Conservation (phyloP, 2,113 vertebrate genomes). For the Aythya baeri region DNA sequence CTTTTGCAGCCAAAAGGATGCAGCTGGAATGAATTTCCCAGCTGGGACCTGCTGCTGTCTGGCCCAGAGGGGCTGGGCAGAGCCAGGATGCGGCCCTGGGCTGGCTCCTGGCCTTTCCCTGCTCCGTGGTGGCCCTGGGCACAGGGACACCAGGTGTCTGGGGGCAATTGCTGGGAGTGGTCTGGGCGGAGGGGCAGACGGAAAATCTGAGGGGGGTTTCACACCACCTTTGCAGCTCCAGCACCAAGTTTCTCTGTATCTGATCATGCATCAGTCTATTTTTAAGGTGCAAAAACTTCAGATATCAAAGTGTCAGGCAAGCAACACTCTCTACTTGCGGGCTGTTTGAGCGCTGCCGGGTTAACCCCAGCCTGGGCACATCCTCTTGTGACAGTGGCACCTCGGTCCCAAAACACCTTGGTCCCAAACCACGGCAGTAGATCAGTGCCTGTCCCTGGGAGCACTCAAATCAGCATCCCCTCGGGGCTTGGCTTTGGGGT, state of each 20-base stretch:
- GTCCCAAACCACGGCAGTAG: background rate
- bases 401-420: too few species aligned
- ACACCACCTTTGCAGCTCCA: background rate
- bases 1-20: background rate
- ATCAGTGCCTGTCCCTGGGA: background rate
- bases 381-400: accelerated
- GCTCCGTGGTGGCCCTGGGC: background rate
- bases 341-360: background rate
- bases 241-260: background rate
- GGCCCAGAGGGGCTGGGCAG: background rate
- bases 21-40: background rate
- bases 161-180: background rate
- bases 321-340: background rate
- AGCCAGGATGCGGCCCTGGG: background rate
- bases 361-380: background rate
- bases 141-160: too few species aligned
- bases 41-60: background rate
- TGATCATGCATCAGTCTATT: background rate
- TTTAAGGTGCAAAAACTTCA: background rate
- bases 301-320: background rate
- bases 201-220: background rate
- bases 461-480: background rate
- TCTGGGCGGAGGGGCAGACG: background rate
- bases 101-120: background rate
- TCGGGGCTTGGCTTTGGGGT: background rate